Conservation (phyloP, 2,888 invertebrate species). For the Cepaea hortensis region DNA sequence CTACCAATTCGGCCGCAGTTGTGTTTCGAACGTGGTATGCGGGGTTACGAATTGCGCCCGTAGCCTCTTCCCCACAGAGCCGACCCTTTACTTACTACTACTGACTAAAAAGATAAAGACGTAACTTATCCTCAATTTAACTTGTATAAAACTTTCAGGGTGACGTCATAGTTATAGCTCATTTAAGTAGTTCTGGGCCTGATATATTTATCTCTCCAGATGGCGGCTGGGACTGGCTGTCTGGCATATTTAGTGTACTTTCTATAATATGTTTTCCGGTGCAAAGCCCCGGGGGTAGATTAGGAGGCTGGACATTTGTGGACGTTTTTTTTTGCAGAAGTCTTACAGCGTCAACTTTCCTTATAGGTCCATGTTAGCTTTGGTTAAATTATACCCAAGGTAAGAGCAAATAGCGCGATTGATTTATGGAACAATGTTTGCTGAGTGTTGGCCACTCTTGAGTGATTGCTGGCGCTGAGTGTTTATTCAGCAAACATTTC, state of each 20-base stretch:
- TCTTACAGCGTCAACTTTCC: slow-evolving; percentile 21
- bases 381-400: slow-evolving; percentile 34
- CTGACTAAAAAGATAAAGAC: no score
- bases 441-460: slow-evolving; percentile 42
- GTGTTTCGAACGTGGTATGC: no score
- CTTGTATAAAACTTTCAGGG: no score
- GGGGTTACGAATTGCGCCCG: no score
- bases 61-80: no score
- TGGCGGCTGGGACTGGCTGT: no score
- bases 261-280: slow-evolving; percentile 5
- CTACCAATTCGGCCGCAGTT: no score
- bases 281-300: slow-evolving; percentile 30
- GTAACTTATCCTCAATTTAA: no score
- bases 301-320: slow-evolving; percentile 3
- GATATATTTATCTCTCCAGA: no score
- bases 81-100: no score
- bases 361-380: slow-evolving; percentile 35
- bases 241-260: background rate
- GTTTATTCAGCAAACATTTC: slow-evolving; percentile 37
- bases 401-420: slow-evolving; percentile 42
- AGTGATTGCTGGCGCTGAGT: slow-evolving; percentile 30
- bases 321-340: background rate
- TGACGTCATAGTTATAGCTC: no score
- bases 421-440: slow-evolving; percentile 47
- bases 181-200: no score